Base-by-base conservation (phyloP, 2,797 vertebrate species). In the Sus cebifrons region DNA sequence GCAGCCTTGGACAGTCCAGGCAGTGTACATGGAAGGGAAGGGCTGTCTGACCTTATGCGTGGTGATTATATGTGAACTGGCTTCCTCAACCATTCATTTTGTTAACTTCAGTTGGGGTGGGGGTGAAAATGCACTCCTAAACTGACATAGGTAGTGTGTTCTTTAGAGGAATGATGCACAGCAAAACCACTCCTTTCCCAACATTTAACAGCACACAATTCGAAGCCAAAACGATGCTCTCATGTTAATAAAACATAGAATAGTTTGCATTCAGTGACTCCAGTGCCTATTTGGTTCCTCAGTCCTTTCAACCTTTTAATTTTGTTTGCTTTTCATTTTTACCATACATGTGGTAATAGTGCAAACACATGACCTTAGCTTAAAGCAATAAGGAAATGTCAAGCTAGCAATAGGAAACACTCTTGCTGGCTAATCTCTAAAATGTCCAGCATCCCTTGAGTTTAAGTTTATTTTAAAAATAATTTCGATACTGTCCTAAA, bases 261-360 rank as follows among this genome's bases (percentile, higher is more conserved):
- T 44, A 77, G 82, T n/a, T 74, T 67, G 54, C 0, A 18, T 49
- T 65, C 32, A 21, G 17, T 75, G 20, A 81, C 70, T 56, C 36
- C 60, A 23, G 32, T n/a, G 27, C 60, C n/a, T 65, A 58, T 3
- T 67, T 88, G 6, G 6, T 71, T 56, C 40, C 74, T 75, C n/a
- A 84, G 86, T 77, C 20, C 49, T 93, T 62, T 40, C 54, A 74
- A 44, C 15, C 17, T 52, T 84, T 68, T 6, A 17, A 71, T 84
- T 93, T 84, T 68, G 67, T 92, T 73, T 84, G 75, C 23, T 83
- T 93, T 95, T 82, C 36, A n/a, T 60, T 36, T 91, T 83, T 21
- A 40, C n/a, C 40, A 20, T n/a, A 25, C 44, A 64, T 32, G 5
- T 52, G 36, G 60, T 21, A 92, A 92, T 1, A 16, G 54, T 54